A percentile compares a stretch with the other conserved stretches of the same genome.
These are phyloP conservation scores for Ennomos fuscantarius DNA, from an alignment of 2,888 invertebrate genomes.

Conservation along the genomic window DNA sequence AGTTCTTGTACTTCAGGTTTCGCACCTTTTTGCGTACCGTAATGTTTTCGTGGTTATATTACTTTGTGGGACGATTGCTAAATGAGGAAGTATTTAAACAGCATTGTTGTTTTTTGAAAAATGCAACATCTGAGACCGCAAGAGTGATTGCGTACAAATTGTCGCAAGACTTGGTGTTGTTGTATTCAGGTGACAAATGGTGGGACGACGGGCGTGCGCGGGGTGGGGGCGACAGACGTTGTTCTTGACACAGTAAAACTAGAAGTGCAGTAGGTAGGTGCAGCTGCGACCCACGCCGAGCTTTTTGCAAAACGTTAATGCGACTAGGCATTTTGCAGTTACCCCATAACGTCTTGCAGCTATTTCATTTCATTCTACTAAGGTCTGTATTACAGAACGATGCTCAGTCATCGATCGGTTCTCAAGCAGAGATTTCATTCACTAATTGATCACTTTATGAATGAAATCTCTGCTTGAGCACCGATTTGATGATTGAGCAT, in stretches of 20 bases:
- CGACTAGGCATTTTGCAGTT: slow-evolving; percentile 18
- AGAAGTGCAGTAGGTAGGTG: slow-evolving; percentile 85
- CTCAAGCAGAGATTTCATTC: too few relatives aligned
- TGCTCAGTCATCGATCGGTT: too few relatives aligned
- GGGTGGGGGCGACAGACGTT: slow-evolving; percentile 78
- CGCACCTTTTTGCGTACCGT: slow-evolving; percentile 18
- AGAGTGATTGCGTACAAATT: slow-evolving; percentile 56
- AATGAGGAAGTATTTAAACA: slow-evolving; percentile 52
- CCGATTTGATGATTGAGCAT: too few relatives aligned
- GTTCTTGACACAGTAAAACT: slow-evolving; percentile 85
- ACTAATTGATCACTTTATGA: too few relatives aligned
- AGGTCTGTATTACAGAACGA: too few relatives aligned
- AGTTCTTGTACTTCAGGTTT: slow-evolving; percentile 23
- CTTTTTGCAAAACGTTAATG: slow-evolving; percentile 65
- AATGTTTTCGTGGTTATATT: slow-evolving; percentile 38
- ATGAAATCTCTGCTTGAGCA: too few relatives aligned
- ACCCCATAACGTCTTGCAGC: slow-evolving; percentile 10
- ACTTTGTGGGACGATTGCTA: slow-evolving; percentile 43
- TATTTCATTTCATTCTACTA: slow-evolving; percentile 6
- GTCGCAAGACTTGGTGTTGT: slow-evolving; percentile 56
- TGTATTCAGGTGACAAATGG: slow-evolving; percentile 63
- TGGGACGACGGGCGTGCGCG: slow-evolving; percentile 44
- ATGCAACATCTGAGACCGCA: slow-evolving; percentile 46
- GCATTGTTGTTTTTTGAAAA: slow-evolving; percentile 50
- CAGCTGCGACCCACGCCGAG: slow-evolving; percentile 79